These are phyloP conservation scores for Pimephales promelas DNA, from an alignment of 2,113 vertebrate species.

Conservation along the genomic window DNA sequence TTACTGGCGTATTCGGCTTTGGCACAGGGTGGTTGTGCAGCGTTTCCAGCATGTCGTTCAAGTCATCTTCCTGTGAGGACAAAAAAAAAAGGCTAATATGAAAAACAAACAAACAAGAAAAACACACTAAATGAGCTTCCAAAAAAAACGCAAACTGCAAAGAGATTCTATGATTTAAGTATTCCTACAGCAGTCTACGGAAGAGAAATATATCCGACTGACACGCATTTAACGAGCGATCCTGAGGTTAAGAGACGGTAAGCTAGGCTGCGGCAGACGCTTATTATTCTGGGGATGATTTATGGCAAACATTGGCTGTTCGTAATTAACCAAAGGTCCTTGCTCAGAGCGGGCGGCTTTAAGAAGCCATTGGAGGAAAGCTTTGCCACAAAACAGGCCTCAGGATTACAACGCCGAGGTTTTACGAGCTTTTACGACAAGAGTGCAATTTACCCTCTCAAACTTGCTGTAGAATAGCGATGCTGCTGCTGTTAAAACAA, in stretches of 20 bases:
- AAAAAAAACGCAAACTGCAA: conserved; percentile 56
- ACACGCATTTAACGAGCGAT: conserved; percentile 71
- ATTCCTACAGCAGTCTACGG: conserved; percentile 65
- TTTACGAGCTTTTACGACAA: conserved; percentile 66
- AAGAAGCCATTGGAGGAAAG: conserved; percentile 66
- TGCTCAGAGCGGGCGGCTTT: conserved; percentile 64
- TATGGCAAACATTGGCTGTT: conserved; percentile 66
- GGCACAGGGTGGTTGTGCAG: conserved; percentile 90
- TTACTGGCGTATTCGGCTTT: conserved; percentile 89
- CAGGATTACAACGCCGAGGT: conserved; percentile 61
- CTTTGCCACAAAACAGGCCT: conserved; percentile 69
- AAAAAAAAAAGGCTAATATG: conserved; percentile 53
- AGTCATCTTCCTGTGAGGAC: conserved; percentile 85
- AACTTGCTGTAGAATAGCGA: conserved; percentile 27
- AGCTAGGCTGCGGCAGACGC: conserved; percentile 64
- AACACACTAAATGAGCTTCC: conserved; percentile 44
- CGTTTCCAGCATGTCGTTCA: conserved; percentile 90
- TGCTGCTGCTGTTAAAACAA: conserved; percentile 29
- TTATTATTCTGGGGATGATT: conserved; percentile 73
- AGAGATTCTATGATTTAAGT: conserved; percentile 55
- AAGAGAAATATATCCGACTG: conserved; percentile 64
- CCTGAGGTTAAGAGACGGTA: conserved; percentile 74
- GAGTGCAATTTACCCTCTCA: conserved; percentile 59
- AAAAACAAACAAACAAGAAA: conserved; percentile 27
- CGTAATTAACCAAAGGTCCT: conserved; percentile 73